These are phyloP conservation scores for Allophyes oxyacanthae DNA, from an alignment of 2,888 invertebrate genomes.

Conservation along the genomic window DNA sequence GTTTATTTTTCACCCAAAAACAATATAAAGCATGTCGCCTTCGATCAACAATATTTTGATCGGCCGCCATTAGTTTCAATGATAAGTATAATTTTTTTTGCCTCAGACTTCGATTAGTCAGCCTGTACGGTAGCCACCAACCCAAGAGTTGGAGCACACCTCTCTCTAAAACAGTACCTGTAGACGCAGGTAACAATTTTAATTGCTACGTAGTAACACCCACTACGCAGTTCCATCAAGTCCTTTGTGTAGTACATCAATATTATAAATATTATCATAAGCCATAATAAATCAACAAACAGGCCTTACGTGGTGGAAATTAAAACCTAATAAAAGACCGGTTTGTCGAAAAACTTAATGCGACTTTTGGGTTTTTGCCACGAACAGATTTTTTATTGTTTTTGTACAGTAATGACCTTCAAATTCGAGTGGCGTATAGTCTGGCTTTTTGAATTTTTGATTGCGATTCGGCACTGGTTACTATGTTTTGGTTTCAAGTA, in stretches of 20 bases:
- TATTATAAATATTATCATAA: conserved; percentile 14
- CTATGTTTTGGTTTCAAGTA: neutral
- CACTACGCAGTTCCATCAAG: conserved; percentile 5
- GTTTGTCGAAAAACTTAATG: conserved; percentile 44
- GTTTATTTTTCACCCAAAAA: too few relatives aligned
- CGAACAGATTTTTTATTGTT: conserved; percentile 35
- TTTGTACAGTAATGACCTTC: conserved; percentile 41
- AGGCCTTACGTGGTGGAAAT: conserved; percentile 22
- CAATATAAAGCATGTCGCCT: too few relatives aligned
- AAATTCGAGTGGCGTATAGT: conserved; percentile 8
- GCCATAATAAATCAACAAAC: conserved; percentile 33
- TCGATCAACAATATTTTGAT: too few relatives aligned
- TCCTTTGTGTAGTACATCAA: neutral
- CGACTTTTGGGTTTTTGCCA: conserved; percentile 54
- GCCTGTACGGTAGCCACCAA: too few relatives aligned
- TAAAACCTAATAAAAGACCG: conserved; percentile 43
- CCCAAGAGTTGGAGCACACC: too few relatives aligned
- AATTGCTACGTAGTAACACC: neutral
- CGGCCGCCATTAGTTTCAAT: too few relatives aligned
- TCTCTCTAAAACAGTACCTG: too few relatives aligned
- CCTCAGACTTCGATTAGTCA: too few relatives aligned
- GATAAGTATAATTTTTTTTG: too few relatives aligned
- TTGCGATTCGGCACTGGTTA: neutral
- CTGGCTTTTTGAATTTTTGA: conserved; percentile 4
- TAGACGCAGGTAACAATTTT: neutral